Conservation (phyloP, 2,113 vertebrate genomes). For the Istiophorus platypterus region DNA sequence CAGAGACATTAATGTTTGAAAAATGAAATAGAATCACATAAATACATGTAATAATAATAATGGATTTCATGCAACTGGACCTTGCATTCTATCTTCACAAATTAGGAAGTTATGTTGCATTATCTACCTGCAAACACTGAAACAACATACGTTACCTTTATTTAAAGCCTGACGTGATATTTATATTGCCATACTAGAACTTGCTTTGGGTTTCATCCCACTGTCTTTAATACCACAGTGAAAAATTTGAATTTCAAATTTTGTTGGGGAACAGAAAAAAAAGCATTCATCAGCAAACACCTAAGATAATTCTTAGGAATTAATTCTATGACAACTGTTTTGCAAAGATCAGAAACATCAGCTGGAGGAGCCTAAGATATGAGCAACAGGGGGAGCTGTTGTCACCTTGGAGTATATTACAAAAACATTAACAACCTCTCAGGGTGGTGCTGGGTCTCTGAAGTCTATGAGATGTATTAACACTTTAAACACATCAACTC, state of each 20-base stretch:
- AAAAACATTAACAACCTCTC: background rate
- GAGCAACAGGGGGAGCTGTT: slow-evolving; percentile 62
- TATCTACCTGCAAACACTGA: background rate
- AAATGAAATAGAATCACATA: background rate
- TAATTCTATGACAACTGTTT: background rate
- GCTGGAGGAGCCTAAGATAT: background rate
- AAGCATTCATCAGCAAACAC: background rate
- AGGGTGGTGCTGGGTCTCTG: background rate
- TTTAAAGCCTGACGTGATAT: background rate
- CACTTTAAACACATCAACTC: background rate
- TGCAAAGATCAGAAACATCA: background rate
- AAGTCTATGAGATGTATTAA: background rate
- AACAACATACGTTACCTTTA: background rate
- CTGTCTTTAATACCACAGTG: background rate
- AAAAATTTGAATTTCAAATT: slow-evolving; percentile 18
- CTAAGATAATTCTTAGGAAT: background rate
- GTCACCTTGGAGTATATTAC: background rate
- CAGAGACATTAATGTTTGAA: background rate
- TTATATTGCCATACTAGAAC: background rate
- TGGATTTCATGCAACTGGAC: background rate
- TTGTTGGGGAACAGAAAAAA: background rate
- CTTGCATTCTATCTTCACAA: background rate
- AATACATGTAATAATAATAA: background rate
- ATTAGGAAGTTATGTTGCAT: background rate
- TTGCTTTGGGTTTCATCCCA: slow-evolving; percentile 5